phyloP scores from a whole-genome alignment of 2,888 invertebrate species.

The Caenorhabditis macrosperma region DNA sequence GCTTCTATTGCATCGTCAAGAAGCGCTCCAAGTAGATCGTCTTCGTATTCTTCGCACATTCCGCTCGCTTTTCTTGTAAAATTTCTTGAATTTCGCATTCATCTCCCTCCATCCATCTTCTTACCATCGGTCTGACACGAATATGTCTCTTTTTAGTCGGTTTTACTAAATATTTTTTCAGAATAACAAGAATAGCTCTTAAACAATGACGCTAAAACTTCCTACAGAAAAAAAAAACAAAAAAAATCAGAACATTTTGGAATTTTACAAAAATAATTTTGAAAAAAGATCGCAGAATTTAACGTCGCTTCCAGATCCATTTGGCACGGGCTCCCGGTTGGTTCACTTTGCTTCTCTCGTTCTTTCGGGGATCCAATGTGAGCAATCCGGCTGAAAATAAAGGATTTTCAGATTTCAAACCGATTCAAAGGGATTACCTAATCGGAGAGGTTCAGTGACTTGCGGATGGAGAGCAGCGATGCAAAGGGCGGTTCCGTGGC shows the following conservation, averaged over 20 bases:
- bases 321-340: conserved; percentile 79
- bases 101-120: too few relatives aligned
- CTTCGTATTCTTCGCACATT: background rate
- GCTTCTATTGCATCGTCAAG: conserved; percentile 48
- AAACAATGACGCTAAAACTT: conserved; percentile 20
- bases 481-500: conserved; percentile 74
- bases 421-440: conserved; percentile 57
- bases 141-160: too few relatives aligned
- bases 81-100: background rate
- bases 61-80: conserved; percentile 11
- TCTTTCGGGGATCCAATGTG: conserved; percentile 75
- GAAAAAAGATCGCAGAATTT: too few relatives aligned
- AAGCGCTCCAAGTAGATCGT: too few relatives aligned
- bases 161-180: background rate
- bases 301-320: conserved; percentile 77
- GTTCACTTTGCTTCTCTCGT: conserved; percentile 78
- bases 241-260: conserved; percentile 9
- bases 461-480: conserved; percentile 77
- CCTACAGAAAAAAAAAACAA: conserved; percentile 9
- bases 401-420: background rate
- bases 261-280: too few relatives aligned
- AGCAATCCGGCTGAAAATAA: conserved; percentile 76
- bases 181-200: conserved; percentile 25
- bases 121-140: too few relatives aligned
- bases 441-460: conserved; percentile 66